These are phyloP conservation scores for Dascyllus trimaculatus DNA, from an alignment of 2,113 vertebrate species.

Conservation along the genomic window DNA sequence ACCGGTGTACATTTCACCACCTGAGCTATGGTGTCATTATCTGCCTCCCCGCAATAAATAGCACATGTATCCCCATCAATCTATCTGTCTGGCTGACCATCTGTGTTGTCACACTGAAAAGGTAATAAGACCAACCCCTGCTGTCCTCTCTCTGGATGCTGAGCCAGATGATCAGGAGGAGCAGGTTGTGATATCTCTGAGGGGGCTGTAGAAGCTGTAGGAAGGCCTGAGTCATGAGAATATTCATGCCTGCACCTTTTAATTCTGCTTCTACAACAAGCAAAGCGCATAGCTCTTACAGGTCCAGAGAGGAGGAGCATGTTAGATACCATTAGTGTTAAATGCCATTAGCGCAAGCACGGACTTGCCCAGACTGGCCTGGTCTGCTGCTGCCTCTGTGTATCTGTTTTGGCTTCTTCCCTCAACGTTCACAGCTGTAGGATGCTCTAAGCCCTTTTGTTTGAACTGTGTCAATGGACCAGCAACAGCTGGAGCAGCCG, in stretches of 20 bases:
- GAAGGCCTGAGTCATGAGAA: slow-evolving; percentile 57
- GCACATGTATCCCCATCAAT: slow-evolving; percentile 73
- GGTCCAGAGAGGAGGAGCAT: slow-evolving; percentile 1
- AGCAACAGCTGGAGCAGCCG: slow-evolving; percentile 78
- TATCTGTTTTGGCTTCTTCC: slow-evolving; percentile 62
- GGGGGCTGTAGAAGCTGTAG: slow-evolving; percentile 20
- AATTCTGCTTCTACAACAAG: slow-evolving; percentile 23
- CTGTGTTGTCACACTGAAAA: slow-evolving; percentile 73
- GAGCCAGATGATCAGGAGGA: slow-evolving; percentile 59
- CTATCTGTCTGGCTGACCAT: slow-evolving; percentile 75
- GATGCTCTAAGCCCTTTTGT: slow-evolving; percentile 77
- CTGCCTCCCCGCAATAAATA: slow-evolving; percentile 64
- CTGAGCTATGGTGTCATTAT: slow-evolving; percentile 80
- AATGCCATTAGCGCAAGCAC: slow-evolving; percentile 33
- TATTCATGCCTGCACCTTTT: slow-evolving; percentile 38
- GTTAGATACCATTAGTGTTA: slow-evolving; percentile 11
- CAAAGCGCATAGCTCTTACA: not conserved
- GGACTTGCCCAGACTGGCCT: slow-evolving; percentile 37
- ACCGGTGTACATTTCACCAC: slow-evolving; percentile 77
- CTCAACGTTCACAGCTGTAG: slow-evolving; percentile 67
- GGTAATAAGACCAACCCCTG: slow-evolving; percentile 72
- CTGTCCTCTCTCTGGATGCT: slow-evolving; percentile 59
- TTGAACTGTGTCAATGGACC: slow-evolving; percentile 78
- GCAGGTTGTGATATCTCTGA: slow-evolving; percentile 45
- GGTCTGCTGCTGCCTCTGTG: slow-evolving; percentile 48